Percentiles rank a stretch among this genome's conserved stretches.
These are phyloP conservation scores for Baryphthengus martii DNA, from an alignment of 2,113 vertebrate genomes.

Conservation along the genomic window DNA sequence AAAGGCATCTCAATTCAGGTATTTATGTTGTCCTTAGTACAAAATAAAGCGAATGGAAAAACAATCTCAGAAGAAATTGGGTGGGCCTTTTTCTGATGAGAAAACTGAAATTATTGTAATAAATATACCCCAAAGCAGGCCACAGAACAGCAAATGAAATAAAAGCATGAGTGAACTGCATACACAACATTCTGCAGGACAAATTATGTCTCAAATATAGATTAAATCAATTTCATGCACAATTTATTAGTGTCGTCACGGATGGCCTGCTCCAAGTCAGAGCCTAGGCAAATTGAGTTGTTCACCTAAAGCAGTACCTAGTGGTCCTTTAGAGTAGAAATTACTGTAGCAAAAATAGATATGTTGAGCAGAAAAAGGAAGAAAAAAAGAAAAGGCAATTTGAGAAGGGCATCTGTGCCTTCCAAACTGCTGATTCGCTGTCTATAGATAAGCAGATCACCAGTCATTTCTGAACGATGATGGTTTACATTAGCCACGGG, in stretches of 20 bases:
- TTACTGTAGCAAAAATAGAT: neutral
- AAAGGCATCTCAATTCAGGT: neutral
- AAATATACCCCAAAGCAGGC: neutral
- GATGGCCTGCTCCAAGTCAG: constrained; percentile 39
- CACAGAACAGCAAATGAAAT: constrained; percentile 16
- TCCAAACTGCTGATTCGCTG: neutral
- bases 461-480: neutral
- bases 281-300: constrained; percentile 54
- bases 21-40: neutral
- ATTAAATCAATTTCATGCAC: constrained; percentile 71
- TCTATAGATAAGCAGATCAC: neutral
- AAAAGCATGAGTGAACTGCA: constrained; percentile 12
- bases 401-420: neutral
- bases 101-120: constrained; percentile 19
- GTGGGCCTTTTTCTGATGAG: neutral
- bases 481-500: neutral
- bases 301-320: constrained; percentile 27
- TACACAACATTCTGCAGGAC: neutral
- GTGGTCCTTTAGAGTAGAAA: neutral
- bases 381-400: neutral
- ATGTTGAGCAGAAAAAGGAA: neutral
- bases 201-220: constrained; percentile 58
- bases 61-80: neutral
- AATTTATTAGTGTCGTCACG: constrained; percentile 57
- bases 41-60: neutral